These are phyloP conservation scores for Cavia porcellus DNA, from an alignment of 2,113 vertebrate genomes.

Conservation along the genomic window DNA sequence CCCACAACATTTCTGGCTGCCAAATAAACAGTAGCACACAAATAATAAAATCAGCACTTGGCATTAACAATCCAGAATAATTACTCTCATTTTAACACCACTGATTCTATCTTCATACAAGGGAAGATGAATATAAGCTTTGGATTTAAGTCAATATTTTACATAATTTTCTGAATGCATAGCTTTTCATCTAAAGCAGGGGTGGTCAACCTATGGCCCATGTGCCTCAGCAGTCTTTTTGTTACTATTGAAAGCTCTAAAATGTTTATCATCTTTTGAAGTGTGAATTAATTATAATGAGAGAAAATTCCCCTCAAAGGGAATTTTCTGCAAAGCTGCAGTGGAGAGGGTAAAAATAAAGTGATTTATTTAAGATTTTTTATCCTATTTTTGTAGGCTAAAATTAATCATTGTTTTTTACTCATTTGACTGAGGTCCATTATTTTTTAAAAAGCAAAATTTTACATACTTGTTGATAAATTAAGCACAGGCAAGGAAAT, in stretches of 20 bases:
- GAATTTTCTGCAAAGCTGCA: conserved; percentile 80
- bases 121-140: conserved; percentile 69
- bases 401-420: conserved; percentile 56
- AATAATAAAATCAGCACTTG: neutral
- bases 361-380: conserved; percentile 76
- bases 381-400: conserved; percentile 1
- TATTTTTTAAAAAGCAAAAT: conserved; percentile 34
- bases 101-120: conserved; percentile 64
- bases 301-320: conserved; percentile 75
- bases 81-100: conserved; percentile 26
- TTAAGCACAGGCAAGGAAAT: conserved; percentile 11
- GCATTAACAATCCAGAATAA: conserved; percentile 35
- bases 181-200: conserved; percentile 12
- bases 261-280: conserved; percentile 44
- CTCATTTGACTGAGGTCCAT: neutral
- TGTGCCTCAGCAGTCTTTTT: neutral
- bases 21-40: neutral
- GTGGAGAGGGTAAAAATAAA: conserved; percentile 65
- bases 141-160: conserved; percentile 78
- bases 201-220: neutral
- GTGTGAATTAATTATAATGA: conserved; percentile 38
- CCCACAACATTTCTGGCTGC: neutral
- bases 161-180: conserved; percentile 72
- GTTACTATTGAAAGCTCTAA: neutral
- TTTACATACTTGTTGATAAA: conserved; percentile 32